Conservation (phyloP, 1,140 invertebrate species). For the Brachionus koreanus region DNA sequence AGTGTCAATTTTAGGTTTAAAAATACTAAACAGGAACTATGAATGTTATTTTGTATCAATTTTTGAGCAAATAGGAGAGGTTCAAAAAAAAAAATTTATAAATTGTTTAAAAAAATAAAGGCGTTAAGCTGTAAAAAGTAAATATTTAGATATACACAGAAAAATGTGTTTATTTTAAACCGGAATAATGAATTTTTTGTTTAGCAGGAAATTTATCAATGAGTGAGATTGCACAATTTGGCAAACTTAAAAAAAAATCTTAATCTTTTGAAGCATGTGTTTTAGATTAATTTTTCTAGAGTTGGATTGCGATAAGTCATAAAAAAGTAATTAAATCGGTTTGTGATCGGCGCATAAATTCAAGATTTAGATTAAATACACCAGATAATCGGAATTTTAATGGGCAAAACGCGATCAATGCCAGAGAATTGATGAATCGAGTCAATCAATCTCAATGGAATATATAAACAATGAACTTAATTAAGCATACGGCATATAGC, state of each 20-base stretch:
- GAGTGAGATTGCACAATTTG: background rate
- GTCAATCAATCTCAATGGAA: background rate
- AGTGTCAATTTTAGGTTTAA: too few relatives aligned
- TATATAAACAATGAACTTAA: background rate
- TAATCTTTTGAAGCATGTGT: background rate
- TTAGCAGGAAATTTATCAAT: background rate
- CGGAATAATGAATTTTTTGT: background rate
- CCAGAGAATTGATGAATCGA: background rate
- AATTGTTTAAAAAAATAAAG: background rate
- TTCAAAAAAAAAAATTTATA: too few relatives aligned
- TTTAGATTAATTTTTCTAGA: background rate
- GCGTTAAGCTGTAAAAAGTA: background rate
- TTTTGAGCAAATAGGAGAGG: background rate
- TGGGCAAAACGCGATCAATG: conserved; percentile 1
- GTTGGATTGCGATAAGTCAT: background rate
- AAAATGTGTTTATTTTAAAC: background rate
- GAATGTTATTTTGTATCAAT: background rate
- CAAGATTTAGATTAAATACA: background rate
- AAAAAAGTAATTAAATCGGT: background rate
- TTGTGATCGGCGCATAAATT: background rate
- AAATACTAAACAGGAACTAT: too few relatives aligned
- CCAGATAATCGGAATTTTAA: conserved; percentile 18
- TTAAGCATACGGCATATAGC: background rate
- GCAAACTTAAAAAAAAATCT: background rate
- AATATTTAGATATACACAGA: background rate